These are phyloP conservation scores for Alitta virens DNA, from an alignment of 2,888 invertebrate species.

Conservation along the genomic window DNA sequence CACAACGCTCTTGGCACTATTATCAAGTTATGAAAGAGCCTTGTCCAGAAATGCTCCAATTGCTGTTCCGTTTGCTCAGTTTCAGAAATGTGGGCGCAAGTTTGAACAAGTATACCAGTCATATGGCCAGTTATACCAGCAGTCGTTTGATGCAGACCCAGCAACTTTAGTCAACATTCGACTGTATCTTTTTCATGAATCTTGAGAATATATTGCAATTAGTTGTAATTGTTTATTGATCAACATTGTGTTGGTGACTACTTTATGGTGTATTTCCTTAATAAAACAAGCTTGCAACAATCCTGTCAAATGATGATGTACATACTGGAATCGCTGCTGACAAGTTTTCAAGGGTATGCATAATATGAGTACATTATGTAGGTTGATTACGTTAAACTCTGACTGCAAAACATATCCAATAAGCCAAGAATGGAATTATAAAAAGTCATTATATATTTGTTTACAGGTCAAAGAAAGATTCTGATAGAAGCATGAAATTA, in stretches of 20 bases:
- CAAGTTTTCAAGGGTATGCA: not conserved
- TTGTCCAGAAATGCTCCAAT: not conserved
- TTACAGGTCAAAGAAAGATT: too few relatives aligned
- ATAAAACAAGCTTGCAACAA: slow-evolving; percentile 68
- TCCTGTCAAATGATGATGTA: slow-evolving; percentile 75
- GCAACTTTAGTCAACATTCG: slow-evolving; percentile 62
- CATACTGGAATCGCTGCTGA: slow-evolving; percentile 66
- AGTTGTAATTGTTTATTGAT: not conserved
- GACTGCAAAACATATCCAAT: too few relatives aligned
- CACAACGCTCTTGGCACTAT: too few relatives aligned
- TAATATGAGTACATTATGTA: too few relatives aligned
- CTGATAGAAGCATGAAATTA: too few relatives aligned
- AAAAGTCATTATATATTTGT: too few relatives aligned
- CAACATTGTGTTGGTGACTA: not conserved
- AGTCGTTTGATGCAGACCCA: slow-evolving; percentile 83
- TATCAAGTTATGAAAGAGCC: too few relatives aligned
- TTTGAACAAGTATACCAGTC: slow-evolving; percentile 72
- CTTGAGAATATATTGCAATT: too few relatives aligned
- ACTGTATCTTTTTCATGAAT: slow-evolving; percentile 29
- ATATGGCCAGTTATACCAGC: slow-evolving; percentile 78
- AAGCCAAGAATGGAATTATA: too few relatives aligned
- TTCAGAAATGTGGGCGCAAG: slow-evolving; percentile 68
- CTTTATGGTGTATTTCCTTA: not conserved
- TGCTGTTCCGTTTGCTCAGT: not conserved
- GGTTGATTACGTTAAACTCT: too few relatives aligned